A percentile compares a stretch with the other conserved stretches of the same genome.
phyloP scores from a whole-genome alignment of 2,113 vertebrate species.

The Platysteira castanea region DNA sequence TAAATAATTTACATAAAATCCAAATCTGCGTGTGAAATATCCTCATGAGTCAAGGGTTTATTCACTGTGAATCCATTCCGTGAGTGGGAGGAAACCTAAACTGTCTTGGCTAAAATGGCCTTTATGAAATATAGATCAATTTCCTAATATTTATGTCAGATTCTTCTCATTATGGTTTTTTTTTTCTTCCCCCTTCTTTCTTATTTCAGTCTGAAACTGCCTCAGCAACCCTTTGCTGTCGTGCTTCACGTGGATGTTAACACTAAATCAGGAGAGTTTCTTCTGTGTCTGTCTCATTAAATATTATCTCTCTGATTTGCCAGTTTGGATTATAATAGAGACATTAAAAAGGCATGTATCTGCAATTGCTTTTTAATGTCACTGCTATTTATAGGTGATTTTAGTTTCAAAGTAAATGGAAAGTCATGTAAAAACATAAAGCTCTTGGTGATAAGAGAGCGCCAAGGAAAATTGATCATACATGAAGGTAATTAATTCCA shows the following conservation, averaged over 20 bases:
- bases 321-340: not conserved
- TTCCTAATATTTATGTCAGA: constrained; percentile 25
- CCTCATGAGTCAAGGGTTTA: not conserved
- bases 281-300: not conserved
- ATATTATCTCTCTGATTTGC: constrained; percentile 15
- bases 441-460: not conserved
- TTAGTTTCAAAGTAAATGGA: not conserved
- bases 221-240: not conserved
- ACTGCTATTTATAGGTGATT: not conserved
- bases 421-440: not conserved
- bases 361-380: constrained; percentile 30
- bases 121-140: constrained; percentile 37
- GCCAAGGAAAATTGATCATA: not conserved
- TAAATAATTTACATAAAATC: constrained; percentile 57
- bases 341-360: constrained; percentile 33
- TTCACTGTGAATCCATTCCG: not conserved
- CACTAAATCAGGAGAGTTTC: not conserved
- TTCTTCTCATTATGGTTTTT: not conserved
- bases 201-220: not conserved
- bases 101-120: not conserved
- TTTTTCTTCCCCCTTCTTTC: not conserved
- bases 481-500: not conserved
- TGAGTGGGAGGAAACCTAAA: constrained; percentile 33
- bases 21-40: constrained; percentile 41
- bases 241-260: not conserved